These are phyloP conservation scores for Antedon mediterranea DNA, from an alignment of 53 echinoderm and acorn worm genomes.

Conservation along the genomic window DNA sequence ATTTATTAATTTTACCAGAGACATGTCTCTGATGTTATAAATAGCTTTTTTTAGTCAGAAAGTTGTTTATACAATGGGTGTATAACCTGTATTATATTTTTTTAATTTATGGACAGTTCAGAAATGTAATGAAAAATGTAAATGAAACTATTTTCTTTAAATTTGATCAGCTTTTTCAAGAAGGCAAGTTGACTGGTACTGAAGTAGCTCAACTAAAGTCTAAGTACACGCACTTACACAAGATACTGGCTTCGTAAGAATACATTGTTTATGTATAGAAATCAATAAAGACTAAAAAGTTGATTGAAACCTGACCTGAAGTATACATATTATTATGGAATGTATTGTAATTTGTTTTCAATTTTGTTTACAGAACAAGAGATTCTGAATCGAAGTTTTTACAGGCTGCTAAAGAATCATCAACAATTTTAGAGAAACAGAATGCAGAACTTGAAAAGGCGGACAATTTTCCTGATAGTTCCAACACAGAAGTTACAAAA, in stretches of 20 bases:
- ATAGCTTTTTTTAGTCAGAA: too few relatives aligned
- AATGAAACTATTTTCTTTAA: too few relatives aligned
- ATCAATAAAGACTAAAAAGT: too few relatives aligned
- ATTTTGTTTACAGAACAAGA: constrained; percentile 39
- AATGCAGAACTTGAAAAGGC: constrained; percentile 71
- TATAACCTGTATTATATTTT: too few relatives aligned
- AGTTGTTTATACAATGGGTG: too few relatives aligned
- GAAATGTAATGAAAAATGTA: too few relatives aligned
- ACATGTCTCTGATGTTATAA: not conserved
- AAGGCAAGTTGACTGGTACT: constrained; percentile 83
- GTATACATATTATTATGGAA: too few relatives aligned
- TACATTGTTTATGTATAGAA: not conserved
- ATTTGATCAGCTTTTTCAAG: constrained; percentile 85
- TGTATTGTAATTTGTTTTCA: too few relatives aligned
- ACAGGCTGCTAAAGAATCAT: constrained; percentile 71
- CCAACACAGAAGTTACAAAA: constrained; percentile 86
- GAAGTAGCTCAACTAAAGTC: constrained; percentile 95
- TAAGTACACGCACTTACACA: constrained; percentile 87
- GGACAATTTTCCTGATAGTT: constrained; percentile 89
- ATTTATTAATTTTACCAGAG: not conserved
- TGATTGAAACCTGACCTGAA: too few relatives aligned
- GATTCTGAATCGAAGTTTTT: constrained; percentile 71
- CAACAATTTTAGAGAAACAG: constrained; percentile 63
- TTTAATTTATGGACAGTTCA: too few relatives aligned
- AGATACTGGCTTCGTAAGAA: constrained; percentile 72